phyloP scores from a whole-genome alignment of 1,140 invertebrate genomes.

The Hyles euphorbiae region DNA sequence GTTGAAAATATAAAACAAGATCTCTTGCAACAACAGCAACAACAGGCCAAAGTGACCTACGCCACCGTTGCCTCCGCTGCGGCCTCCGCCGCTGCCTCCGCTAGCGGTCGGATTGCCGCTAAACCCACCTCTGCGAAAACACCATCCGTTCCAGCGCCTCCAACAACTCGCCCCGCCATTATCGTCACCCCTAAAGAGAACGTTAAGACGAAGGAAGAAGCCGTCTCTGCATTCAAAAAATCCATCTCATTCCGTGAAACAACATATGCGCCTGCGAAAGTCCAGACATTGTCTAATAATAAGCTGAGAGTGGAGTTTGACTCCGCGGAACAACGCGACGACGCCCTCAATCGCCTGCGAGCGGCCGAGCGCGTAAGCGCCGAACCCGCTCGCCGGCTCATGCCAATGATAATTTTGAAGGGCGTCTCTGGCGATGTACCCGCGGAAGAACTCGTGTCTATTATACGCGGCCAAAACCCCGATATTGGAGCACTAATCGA shows the following conservation, averaged over 20 bases:
- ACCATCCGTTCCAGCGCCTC: not conserved
- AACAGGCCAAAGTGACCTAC: too few relatives aligned
- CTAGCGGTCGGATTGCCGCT: too few relatives aligned
- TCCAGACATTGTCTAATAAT: slow-evolving; percentile 13
- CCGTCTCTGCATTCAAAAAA: not conserved
- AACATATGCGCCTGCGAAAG: slow-evolving; percentile 6
- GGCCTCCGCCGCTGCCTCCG: too few relatives aligned
- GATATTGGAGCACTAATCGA: not conserved
- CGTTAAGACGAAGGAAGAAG: not conserved
- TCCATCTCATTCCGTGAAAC: not conserved
- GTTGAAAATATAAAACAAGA: too few relatives aligned
- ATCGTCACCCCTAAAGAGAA: not conserved
- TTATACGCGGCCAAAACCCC: not conserved
- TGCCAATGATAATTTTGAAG: not conserved
- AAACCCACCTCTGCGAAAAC: too few relatives aligned
- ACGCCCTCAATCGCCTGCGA: not conserved
- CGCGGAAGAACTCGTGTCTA: not conserved
- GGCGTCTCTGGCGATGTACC: not conserved
- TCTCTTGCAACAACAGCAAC: too few relatives aligned
- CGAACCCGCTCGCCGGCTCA: not conserved
- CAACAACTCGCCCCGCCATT: not conserved
- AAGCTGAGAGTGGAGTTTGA: slow-evolving; percentile 19
- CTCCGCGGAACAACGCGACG: slow-evolving; percentile 8
- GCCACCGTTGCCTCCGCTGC: too few relatives aligned
- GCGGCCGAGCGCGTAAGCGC: not conserved